These are phyloP conservation scores for Allygus modestus DNA, from an alignment of 2,888 invertebrate genomes.

Conservation along the genomic window DNA sequence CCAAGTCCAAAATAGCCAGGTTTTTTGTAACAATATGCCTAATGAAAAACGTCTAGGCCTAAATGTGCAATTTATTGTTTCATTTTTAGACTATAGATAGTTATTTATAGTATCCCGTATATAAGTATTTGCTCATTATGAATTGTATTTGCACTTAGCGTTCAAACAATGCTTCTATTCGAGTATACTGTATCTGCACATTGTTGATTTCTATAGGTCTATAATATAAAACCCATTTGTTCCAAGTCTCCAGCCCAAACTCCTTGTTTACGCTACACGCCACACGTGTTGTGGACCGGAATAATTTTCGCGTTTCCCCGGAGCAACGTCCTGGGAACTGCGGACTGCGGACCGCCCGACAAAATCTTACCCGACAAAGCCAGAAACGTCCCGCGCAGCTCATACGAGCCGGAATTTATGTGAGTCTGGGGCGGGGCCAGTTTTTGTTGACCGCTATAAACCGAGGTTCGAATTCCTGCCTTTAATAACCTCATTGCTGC, in stretches of 20 bases:
- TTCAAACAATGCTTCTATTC: too few relatives aligned
- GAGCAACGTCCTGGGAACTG: not conserved
- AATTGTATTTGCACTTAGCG: too few relatives aligned
- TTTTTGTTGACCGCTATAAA: slow-evolving; percentile 38
- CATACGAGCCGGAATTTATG: slow-evolving; percentile 13
- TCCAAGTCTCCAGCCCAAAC: not conserved
- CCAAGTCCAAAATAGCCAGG: too few relatives aligned
- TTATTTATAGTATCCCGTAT: too few relatives aligned
- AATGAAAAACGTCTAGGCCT: too few relatives aligned
- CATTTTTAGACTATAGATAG: too few relatives aligned
- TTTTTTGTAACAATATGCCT: too few relatives aligned
- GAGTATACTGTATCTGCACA: too few relatives aligned
- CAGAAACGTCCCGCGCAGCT: not conserved
- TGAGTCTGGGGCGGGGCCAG: not conserved
- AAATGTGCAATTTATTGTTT: too few relatives aligned
- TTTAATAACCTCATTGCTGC: slow-evolving; percentile 32
- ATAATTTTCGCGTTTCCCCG: not conserved
- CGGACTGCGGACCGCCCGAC: not conserved
- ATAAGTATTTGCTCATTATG: too few relatives aligned
- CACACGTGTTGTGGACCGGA: not conserved
- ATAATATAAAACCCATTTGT: too few relatives aligned
- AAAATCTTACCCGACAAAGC: slow-evolving; percentile 1
- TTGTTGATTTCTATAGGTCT: too few relatives aligned
- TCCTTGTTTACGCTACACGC: not conserved
- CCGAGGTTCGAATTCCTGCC: slow-evolving; percentile 21